A percentile compares a stretch with the other conserved stretches of the same genome.
Conservation (phyloP, 1,140 invertebrate species). For the Asbolus verrucosus region DNA sequence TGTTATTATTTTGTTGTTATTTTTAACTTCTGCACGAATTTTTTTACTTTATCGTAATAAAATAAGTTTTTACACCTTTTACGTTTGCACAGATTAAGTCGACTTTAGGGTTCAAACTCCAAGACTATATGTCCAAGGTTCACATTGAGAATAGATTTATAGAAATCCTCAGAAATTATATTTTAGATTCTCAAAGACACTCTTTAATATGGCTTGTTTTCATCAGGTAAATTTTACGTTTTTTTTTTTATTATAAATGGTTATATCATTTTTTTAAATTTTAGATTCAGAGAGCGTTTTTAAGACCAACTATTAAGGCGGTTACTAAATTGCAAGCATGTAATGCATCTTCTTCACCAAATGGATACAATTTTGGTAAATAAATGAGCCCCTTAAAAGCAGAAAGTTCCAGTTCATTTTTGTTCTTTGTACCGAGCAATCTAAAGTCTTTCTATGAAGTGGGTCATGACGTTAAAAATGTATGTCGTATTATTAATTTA, state of each 20-base stretch:
- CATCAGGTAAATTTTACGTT: constrained; percentile 23
- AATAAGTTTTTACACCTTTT: too few species aligned
- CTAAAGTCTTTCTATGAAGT: too few species aligned
- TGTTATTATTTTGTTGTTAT: too few species aligned
- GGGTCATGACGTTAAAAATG: too few species aligned
- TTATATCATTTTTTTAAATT: background rate
- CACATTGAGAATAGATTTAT: constrained; percentile 5
- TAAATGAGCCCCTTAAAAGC: constrained; percentile 7
- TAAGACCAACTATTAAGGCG: background rate
- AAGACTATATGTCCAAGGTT: constrained; percentile 17
- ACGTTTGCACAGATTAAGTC: background rate
- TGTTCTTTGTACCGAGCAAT: too few species aligned
- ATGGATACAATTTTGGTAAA: constrained; percentile 55
- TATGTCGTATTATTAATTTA: too few species aligned
- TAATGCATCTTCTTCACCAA: constrained; percentile 31
- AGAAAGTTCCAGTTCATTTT: too few species aligned
- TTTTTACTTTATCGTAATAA: too few species aligned
- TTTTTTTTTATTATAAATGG: background rate
- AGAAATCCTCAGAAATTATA: background rate
- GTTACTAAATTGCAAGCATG: constrained; percentile 41
- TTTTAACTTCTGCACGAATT: too few species aligned
- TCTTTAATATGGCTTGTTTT: constrained; percentile 23
- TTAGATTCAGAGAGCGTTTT: constrained; percentile 16
- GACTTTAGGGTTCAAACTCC: constrained; percentile 28
- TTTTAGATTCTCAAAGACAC: background rate